A percentile compares a stretch with the other conserved stretches of the same genome.
Conservation (phyloP, 1,140 invertebrate genomes). For the Euborellia annulipes region DNA sequence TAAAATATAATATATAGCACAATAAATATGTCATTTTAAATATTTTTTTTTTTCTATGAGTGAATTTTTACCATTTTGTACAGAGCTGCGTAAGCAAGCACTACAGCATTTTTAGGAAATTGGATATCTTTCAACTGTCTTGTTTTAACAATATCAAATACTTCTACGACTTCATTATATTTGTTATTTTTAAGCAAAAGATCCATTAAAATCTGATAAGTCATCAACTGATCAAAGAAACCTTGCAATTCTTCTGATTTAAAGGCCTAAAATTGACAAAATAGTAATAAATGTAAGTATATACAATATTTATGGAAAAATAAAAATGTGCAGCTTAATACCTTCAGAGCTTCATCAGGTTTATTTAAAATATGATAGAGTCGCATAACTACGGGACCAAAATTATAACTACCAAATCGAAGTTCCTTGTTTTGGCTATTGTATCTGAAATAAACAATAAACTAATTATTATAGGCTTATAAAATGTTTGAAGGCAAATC, state of each 20-base stretch:
- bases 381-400: constrained; percentile 72
- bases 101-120: constrained; percentile 47
- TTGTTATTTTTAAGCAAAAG: constrained; percentile 49
- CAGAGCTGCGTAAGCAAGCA: constrained; percentile 48
- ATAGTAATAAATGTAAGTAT: neutral
- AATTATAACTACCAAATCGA: constrained; percentile 59
- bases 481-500: no score
- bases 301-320: neutral
- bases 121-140: constrained; percentile 39
- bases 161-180: constrained; percentile 48
- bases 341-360: constrained; percentile 44
- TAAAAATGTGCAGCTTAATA: constrained; percentile 13
- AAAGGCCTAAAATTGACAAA: constrained; percentile 39
- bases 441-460: constrained; percentile 39
- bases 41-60: no score
- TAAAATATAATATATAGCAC: no score
- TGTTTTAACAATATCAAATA: constrained; percentile 40
- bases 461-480: no score
- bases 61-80: constrained; percentile 50
- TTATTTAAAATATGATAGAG: constrained; percentile 54
- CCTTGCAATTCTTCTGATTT: constrained; percentile 38
- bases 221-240: constrained; percentile 53
- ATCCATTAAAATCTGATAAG: constrained; percentile 52
- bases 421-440: constrained; percentile 51
- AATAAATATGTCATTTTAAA: no score